phyloP scores from a whole-genome alignment of 2,113 vertebrate genomes.

The Psittacula cyanocephala region DNA sequence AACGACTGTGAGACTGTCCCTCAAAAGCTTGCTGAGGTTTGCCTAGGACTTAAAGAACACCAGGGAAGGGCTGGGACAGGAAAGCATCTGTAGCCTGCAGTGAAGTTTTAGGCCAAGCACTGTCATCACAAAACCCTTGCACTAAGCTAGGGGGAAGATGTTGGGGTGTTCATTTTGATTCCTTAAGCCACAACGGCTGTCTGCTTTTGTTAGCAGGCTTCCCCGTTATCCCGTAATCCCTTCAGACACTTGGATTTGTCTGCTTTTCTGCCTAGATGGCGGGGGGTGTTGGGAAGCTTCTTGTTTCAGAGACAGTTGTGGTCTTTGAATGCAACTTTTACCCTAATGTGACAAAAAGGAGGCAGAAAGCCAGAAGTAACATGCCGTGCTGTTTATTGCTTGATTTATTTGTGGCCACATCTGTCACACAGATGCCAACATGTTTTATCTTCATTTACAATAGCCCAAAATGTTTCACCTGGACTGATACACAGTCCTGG shows the following conservation, averaged over 20 bases:
- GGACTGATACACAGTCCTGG: neutral
- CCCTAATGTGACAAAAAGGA: constrained; percentile 59
- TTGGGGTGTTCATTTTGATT: neutral
- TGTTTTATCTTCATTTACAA: constrained; percentile 68
- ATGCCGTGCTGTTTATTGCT: constrained; percentile 65
- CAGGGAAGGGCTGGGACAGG: neutral
- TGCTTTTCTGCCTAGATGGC: constrained; percentile 14
- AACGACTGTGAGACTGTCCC: neutral
- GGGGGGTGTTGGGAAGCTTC: constrained; percentile 1
- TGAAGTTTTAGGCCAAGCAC: neutral
- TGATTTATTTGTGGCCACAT: constrained; percentile 62
- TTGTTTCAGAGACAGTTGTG: constrained; percentile 29
- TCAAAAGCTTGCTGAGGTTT: neutral
- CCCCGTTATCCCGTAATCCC: constrained; percentile 10
- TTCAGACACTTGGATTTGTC: constrained; percentile 35
- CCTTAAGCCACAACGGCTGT: neutral
- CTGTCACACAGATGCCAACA: constrained; percentile 58
- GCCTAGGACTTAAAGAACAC: neutral
- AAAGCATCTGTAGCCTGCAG: neutral
- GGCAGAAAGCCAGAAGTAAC: constrained; percentile 58
- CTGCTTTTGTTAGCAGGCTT: constrained; percentile 42
- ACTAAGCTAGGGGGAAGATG: neutral
- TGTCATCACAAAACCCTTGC: neutral
- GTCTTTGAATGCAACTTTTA: constrained; percentile 46
- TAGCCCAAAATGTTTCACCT: constrained; percentile 46